Base-by-base conservation (phyloP, 2,113 vertebrate genomes). In the Montifringilla adamsi region DNA sequence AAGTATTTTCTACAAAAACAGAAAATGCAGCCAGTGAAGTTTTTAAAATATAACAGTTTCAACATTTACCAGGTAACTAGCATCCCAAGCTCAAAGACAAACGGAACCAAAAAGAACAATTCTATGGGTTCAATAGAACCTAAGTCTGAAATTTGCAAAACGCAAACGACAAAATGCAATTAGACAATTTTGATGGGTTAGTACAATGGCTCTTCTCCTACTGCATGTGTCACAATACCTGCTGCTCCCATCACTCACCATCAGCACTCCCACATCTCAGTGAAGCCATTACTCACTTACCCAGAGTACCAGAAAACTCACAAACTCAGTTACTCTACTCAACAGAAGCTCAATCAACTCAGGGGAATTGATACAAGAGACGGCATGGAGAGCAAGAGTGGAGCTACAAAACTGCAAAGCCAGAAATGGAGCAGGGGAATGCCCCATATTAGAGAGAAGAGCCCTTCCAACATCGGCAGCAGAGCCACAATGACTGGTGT, bases 391-490 rank as follows among this genome's bases (percentile, higher is more conserved):
- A 70, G 8, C 11, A 66, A 27, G n/a, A 58, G 9, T 1, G 2
- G 11, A 37, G 26, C 15, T 31, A 83, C 11, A 59, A 39, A 90
- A 92, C 33, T 11, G 21, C 24, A 47, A 10, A 74, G 55, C 11
- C 56, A 68, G 30, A 22, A 68, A 76, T 1, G 2, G 6, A 24
- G 30, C 6, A 47, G 13, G 7, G 8, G 18, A 80, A 72, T 5
- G 35, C 2, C 10, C 10, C 3, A 8, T 1, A 35, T 15, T 11
- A 55, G 15, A 60, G 15, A 60, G 5, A 19, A 82, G 0, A 1
- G 52, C 43, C 15, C 63, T 79, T 52, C 11, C 44, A 59, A 44
- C 11, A 60, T 37, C 4, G 2, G 21, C 5, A 3, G 39, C 0
- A 2, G 6, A 39, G 50, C 26, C 26, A 9, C 24, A 7, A 1